Base-by-base conservation (phyloP, 2,797 vertebrate species). In the Malurus splendens region DNA sequence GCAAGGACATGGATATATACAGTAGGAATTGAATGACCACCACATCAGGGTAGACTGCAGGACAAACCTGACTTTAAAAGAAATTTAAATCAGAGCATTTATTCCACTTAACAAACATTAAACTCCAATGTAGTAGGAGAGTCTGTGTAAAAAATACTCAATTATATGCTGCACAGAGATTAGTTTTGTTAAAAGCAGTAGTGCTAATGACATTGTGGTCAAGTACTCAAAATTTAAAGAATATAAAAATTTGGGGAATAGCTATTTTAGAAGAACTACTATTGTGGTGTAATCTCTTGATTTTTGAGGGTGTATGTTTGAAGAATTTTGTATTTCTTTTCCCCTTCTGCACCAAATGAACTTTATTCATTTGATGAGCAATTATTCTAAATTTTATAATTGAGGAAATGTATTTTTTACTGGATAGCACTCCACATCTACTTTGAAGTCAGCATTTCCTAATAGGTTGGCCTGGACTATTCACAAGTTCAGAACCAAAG, bases 121-220 rank as follows among this genome's bases (percentile, higher is more conserved):
- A 64, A 66, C 6, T 73, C 6, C 41, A 48, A 0, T 30, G 18
- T 8, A 36, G 36, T 3, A 44, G 25, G 25, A 89, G 14, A 80
- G 66, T 17, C n/a, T 50, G 2, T 13, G 15, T 36, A 61, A 60
- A 72, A 72, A 30, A 65, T 25, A 39, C 8, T 76, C 7, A 8
- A 12, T n/a, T 52, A 42, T 19, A 54, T 9, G 59, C 45, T 51
- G 50, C 10, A 39, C 12, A 66, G 19, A 66, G 6, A 79, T 25
- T 30, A 73, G 8, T 78, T 50, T 82, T 12, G 6, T 48, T 77
- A 86, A 83, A 82, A 84, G 22, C 7, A 56, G 30, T 15, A 22
- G 3, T 14, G 6, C 22, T 36, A 64, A 17, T 6, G 4, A 78
- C 7, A 23, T 11, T 61, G 4, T 0, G 0, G 25, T 45, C 39